Evolutionary conservation across 2,797 vertebrate species (phyloP).

Genomic region (Manis javanica): DNA sequence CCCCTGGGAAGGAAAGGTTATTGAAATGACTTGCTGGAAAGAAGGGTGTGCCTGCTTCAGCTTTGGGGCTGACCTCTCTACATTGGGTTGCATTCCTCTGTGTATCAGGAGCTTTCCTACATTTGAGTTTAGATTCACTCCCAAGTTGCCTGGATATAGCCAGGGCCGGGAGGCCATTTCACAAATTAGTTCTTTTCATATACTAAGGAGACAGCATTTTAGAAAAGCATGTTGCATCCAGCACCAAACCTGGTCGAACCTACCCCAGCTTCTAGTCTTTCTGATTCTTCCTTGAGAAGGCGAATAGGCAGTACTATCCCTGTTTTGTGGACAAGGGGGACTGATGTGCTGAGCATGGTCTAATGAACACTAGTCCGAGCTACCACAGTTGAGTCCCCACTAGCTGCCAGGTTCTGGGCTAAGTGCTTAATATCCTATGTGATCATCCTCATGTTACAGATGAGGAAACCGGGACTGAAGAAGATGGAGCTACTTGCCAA

Average conservation of each 20-base stretch:
- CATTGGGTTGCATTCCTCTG: neutral
- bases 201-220: neutral
- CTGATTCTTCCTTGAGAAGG: neutral
- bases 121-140: neutral
- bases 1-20: neutral
- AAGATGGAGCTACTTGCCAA: neutral
- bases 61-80: neutral
- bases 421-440: neutral
- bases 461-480: neutral
- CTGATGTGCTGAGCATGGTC: neutral
- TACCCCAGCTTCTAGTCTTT: neutral
- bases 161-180: neutral
- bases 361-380: neutral
- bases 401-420: neutral
- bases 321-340: neutral
- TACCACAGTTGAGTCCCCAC: neutral
- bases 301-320: neutral
- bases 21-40: neutral
- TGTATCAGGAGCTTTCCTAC: neutral
- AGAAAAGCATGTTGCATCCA: slow-evolving; percentile 20
- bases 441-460: neutral
- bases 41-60: neutral
- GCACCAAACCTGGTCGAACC: neutral
- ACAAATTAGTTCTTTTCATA: neutral
- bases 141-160: neutral